Base-by-base conservation (phyloP, 2,113 vertebrate species). In the Sterrhoptilus dennistouni region DNA sequence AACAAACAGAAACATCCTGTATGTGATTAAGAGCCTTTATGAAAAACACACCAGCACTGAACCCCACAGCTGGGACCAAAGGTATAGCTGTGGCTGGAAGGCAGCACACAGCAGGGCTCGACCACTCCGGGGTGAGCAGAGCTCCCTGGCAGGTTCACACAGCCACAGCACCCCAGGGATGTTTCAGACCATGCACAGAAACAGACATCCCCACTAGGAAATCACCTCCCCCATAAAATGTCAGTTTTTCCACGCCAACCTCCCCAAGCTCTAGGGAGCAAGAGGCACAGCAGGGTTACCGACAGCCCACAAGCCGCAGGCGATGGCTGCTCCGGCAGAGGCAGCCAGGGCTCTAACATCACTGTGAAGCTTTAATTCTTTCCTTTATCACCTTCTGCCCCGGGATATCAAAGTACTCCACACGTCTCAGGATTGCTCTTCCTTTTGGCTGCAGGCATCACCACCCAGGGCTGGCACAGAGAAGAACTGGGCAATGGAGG, bases 1-100 rank as follows among this genome's bases (percentile, higher is more conserved):
- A 83, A 85, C 96, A 97, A 97, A 97, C 95, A 97, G 96, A 96
- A 97, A 97, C 97, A 97, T 97, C 97, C 97, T 96, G 96, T 90
- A 74, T 75, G 90, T 81, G 83, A 96, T 94, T 94, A 96, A 95
- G 94, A 93, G 94, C 63, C 76, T 87, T 94, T 95, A 93, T 93
- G 92, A 87, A 97, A 96, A 97, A 90, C 95, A 96, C 89, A 92
- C 91, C 81, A 86, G 87, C 27, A 3, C 91, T 3, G 38, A 95
- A 78, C 50, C 80, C 88, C 31, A 3, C 93, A 92, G 95, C 91
- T 94, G 93, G 68, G 88, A 81, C 75, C 23, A 11, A 92, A 92
- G 95, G 88, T 94, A 81, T 5, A 25, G 64, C 82, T 38, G 85
- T 1, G 44, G 91, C 80, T 82, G 64, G 71, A 54, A 69, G 53